A percentile compares a stretch with the other conserved stretches of the same genome.
Evolutionary conservation across 2,797 vertebrate genomes (phyloP).

Genomic region (Limnodromus scolopaceus): DNA sequence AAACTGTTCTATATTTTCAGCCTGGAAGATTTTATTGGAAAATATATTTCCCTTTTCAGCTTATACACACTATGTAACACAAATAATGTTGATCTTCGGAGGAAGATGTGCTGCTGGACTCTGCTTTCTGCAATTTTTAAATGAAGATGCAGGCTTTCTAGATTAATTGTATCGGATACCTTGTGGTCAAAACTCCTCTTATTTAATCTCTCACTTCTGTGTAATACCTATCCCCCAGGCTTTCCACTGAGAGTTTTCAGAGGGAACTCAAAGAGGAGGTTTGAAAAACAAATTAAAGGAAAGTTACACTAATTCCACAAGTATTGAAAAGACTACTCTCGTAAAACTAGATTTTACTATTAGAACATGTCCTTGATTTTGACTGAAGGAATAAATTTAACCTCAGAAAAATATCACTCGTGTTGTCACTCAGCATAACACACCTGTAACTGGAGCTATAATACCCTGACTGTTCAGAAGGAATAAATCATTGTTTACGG

Average conservation of each 20-base stretch:
- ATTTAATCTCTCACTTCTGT: neutral
- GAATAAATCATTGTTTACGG: neutral
- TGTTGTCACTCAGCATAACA: neutral
- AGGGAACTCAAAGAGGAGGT: neutral
- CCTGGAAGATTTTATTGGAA: slow-evolving; percentile 31
- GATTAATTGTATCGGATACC: neutral
- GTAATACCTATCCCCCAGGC: neutral
- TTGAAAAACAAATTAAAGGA: neutral
- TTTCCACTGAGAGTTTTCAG: neutral
- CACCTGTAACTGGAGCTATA: slow-evolving; percentile 9
- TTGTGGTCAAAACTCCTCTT: neutral
- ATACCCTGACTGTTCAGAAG: neutral
- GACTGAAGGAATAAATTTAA: neutral
- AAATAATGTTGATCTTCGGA: neutral
- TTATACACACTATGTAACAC: neutral
- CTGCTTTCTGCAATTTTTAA: neutral
- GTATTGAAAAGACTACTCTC: neutral
- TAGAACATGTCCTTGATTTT: neutral
- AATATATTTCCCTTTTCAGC: slow-evolving; percentile 18
- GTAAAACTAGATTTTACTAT: neutral
- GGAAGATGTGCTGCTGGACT: neutral
- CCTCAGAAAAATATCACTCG: neutral
- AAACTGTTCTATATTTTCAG: slow-evolving; percentile 40
- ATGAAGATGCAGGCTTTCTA: neutral
- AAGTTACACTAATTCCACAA: neutral